Base-by-base conservation (phyloP, 2,113 vertebrate species). In the Mobula birostris region DNA sequence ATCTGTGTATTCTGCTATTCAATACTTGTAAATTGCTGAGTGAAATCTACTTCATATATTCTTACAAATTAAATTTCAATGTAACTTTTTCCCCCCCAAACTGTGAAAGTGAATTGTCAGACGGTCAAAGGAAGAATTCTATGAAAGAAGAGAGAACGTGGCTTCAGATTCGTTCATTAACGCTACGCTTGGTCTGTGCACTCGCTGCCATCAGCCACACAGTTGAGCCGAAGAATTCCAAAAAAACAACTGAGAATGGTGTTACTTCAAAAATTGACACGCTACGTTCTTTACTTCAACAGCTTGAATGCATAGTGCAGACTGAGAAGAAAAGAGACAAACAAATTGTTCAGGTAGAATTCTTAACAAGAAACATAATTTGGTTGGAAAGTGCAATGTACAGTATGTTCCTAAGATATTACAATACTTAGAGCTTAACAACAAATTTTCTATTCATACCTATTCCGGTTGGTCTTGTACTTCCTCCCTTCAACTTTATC, bases 61-160 rank as follows among this genome's bases (percentile, higher is more conserved):
- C n/a, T 15, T 66, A 58, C 85, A 68, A 29, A 66, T 32, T 15
- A 68, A 90, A 32, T 90, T 63, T 66, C 66, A 66, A 15, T 90
- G 61, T 32, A 32, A 66, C 61, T 32, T 85, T 87, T 61, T 90
- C n/a, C 56, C 15, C 58, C 56, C 56, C 68, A 93, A 36, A 74
- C 48, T 74, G 17, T 48, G 91, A 74, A 96, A 99, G 99, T 96
- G 95, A 97, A 94, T 94, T 99, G 95, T 98, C 96, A 8, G 98
- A 98, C 88, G 98, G 98, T 2, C 97, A 99, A 78, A 96, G 96
- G 95, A 97, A 95, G 83, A 97, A 96, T 56, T 99, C 98, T 12
- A 95, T 99, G 78, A 98, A 99, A 94, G 99, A 99, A 79, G 99
- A 99, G 95, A 96, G 96, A 0, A 94, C 98, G 90, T 99, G 99